A percentile compares a stretch with the other conserved stretches of the same genome.
Evolutionary conservation across 2,888 invertebrate genomes (phyloP).

Genomic region (Conchocele bisecta): DNA sequence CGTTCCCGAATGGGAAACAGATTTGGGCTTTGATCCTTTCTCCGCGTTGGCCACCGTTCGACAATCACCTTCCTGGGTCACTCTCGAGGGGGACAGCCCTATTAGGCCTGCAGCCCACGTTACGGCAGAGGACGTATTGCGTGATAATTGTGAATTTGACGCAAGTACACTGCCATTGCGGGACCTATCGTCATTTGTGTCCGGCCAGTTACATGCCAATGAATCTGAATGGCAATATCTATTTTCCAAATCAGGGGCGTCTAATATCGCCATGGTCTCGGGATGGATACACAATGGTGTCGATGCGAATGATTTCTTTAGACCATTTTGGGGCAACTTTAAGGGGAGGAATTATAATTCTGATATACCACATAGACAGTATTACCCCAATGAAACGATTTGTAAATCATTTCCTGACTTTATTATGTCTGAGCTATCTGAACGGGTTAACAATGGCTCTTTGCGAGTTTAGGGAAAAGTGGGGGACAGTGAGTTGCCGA

Average conservation of each 20-base stretch:
- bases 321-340: slow-evolving; percentile 30
- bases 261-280: not conserved
- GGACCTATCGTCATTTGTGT: slow-evolving; percentile 24
- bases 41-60: too few species aligned
- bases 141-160: not conserved
- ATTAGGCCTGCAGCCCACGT: not conserved
- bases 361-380: slow-evolving; percentile 15
- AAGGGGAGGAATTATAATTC: slow-evolving; percentile 22
- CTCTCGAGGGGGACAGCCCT: slow-evolving; percentile 4
- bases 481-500: slow-evolving; percentile 14
- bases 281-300: slow-evolving; percentile 27
- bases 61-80: too few species aligned
- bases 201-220: slow-evolving; percentile 16
- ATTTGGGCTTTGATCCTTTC: too few species aligned
- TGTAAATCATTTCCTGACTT: slow-evolving; percentile 21
- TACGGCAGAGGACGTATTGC: slow-evolving; percentile 3
- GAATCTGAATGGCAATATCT: not conserved
- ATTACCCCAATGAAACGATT: slow-evolving; percentile 8
- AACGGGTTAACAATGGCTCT: slow-evolving; percentile 20
- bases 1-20: too few species aligned
- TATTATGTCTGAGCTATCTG: slow-evolving; percentile 10
- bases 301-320: slow-evolving; percentile 3
- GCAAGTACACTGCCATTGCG: slow-evolving; percentile 13
- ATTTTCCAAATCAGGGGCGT: not conserved
- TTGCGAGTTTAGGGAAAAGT: slow-evolving; percentile 10